Conservation (phyloP, 2,888 invertebrate genomes). For the Meta bourneti region DNA sequence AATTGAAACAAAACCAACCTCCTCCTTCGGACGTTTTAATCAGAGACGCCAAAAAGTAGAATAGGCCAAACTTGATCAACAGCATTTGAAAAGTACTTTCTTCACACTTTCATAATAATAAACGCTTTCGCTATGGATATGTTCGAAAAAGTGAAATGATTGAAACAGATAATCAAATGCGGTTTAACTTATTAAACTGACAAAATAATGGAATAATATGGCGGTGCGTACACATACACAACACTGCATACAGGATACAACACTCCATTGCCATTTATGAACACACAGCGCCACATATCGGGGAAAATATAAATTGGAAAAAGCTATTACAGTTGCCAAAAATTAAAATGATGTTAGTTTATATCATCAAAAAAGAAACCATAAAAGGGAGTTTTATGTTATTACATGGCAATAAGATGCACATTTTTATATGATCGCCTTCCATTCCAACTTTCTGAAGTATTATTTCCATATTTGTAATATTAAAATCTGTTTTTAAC, state of each 20-base stretch:
- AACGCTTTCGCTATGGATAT: no score
- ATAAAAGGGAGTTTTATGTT: background rate
- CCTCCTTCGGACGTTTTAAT: background rate
- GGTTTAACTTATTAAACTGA: no score
- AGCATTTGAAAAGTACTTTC: background rate
- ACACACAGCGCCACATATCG: conserved; percentile 75
- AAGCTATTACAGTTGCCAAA: background rate
- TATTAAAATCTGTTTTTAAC: background rate
- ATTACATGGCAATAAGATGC: background rate
- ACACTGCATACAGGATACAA: background rate
- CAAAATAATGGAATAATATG: no score
- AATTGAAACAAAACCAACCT: background rate
- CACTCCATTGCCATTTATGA: conserved; percentile 1
- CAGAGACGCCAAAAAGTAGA: background rate
- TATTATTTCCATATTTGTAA: background rate
- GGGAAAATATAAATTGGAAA: conserved; percentile 22
- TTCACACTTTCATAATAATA: no score
- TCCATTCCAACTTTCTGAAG: background rate
- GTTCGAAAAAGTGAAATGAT: no score
- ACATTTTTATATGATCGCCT: background rate
- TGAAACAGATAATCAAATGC: no score
- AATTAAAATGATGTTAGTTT: background rate
- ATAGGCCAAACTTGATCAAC: background rate
- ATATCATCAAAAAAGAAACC: background rate
- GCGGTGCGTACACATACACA: no score